phyloP scores from a whole-genome alignment of 2,113 vertebrate genomes.

The Zapornia atra region DNA sequence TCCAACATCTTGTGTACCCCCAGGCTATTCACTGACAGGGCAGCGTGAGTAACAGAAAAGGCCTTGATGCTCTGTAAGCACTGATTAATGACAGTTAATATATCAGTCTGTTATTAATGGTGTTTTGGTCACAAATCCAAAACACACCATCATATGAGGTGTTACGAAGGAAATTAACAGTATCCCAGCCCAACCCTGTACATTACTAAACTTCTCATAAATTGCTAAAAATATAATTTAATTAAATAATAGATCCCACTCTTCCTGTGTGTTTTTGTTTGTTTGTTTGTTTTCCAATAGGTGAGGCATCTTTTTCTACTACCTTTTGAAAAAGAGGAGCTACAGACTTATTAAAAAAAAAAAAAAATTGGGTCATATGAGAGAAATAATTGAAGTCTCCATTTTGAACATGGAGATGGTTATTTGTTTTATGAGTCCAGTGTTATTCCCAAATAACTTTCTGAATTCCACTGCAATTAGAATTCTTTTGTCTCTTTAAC shows the following conservation, averaged over 20 bases:
- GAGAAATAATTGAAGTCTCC: background rate
- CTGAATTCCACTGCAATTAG: background rate
- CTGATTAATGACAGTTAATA: background rate
- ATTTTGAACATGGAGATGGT: background rate
- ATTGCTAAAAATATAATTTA: background rate
- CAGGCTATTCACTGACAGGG: accelerated
- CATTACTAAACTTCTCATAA: background rate
- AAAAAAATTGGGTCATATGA: background rate
- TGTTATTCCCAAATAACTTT: background rate
- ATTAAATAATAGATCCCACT: background rate
- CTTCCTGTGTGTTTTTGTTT: background rate
- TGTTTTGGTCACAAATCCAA: background rate
- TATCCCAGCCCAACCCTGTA: background rate
- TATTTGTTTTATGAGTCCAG: background rate
- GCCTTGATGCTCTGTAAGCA: background rate
- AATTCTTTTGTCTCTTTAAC: background rate
- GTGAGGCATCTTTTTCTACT: background rate
- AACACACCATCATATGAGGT: background rate
- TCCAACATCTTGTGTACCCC: background rate
- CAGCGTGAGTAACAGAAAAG: background rate
- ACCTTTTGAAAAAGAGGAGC: background rate
- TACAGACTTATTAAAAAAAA: background rate
- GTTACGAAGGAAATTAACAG: background rate
- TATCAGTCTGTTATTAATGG: background rate
- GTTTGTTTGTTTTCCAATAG: background rate